These are phyloP conservation scores for Ostrea denselamellosa DNA, from an alignment of 1,140 invertebrate species.

Conservation along the genomic window DNA sequence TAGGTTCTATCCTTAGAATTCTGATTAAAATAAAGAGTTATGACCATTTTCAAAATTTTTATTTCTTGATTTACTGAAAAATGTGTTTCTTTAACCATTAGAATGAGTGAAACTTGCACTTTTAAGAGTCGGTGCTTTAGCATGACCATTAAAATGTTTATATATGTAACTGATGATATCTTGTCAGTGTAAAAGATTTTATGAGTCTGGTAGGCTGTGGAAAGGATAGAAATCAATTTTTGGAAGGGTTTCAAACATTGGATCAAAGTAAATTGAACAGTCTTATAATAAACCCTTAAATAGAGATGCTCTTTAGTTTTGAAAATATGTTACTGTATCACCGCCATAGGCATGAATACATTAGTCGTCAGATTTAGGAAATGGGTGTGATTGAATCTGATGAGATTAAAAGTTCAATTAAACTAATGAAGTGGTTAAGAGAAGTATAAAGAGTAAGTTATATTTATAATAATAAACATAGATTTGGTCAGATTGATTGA, in stretches of 20 bases:
- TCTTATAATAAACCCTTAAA: neutral
- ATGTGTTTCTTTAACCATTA: neutral
- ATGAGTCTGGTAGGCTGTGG: constrained; percentile 22
- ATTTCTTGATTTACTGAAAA: constrained; percentile 4
- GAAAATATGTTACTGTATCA: neutral
- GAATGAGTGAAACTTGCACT: constrained; percentile 11
- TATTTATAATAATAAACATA: no score
- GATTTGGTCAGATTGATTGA: no score
- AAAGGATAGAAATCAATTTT: constrained; percentile 37
- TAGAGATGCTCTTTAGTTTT: neutral
- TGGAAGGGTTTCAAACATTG: constrained; percentile 35
- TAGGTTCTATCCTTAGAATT: neutral
- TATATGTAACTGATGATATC: constrained; percentile 36
- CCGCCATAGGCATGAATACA: no score
- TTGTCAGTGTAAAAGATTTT: constrained; percentile 36
- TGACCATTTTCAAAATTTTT: neutral
- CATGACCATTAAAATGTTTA: constrained; percentile 37
- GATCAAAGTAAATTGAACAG: constrained; percentile 30
- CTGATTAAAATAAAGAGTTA: constrained; percentile 26
- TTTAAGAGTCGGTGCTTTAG: neutral
- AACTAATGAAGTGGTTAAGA: no score
- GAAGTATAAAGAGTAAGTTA: no score
- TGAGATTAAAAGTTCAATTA: no score
- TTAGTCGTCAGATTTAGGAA: no score
- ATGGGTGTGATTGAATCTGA: no score